Evolutionary conservation across 2,888 invertebrate species (phyloP).

Genomic region (Spatulosminthurus flaviceps): DNA sequence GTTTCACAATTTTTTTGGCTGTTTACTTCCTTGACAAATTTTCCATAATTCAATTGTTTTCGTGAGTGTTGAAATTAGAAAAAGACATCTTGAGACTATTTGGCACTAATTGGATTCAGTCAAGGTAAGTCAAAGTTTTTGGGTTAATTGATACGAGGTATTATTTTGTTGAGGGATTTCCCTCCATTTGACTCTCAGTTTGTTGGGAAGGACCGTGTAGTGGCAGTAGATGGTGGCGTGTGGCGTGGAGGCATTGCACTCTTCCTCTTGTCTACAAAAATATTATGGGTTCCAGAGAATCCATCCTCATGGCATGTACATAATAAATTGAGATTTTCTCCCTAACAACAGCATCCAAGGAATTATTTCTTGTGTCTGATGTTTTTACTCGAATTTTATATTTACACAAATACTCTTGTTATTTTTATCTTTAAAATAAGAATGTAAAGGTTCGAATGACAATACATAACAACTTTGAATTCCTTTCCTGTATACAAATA

Average conservation of each 20-base stretch:
- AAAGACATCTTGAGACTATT: neutral
- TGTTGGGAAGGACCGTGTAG: neutral
- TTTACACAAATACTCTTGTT: too few relatives aligned
- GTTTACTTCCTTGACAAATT: slow-evolving; percentile 27
- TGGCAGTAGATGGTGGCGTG: slow-evolving; percentile 30
- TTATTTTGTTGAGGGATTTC: slow-evolving; percentile 3
- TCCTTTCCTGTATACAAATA: too few relatives aligned
- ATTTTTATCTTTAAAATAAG: too few relatives aligned
- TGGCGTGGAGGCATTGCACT: slow-evolving; percentile 19
- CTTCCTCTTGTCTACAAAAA: neutral
- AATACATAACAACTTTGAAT: too few relatives aligned
- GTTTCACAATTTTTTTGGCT: slow-evolving; percentile 22
- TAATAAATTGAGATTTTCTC: too few relatives aligned
- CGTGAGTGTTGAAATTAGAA: neutral
- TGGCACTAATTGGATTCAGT: slow-evolving; percentile 14
- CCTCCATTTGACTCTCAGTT: slow-evolving; percentile 15
- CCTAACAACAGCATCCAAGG: too few relatives aligned
- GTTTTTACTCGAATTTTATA: too few relatives aligned
- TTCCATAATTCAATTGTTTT: neutral
- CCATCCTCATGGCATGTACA: too few relatives aligned
- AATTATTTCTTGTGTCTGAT: too few relatives aligned
- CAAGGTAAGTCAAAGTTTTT: slow-evolving; percentile 5
- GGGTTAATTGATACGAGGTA: neutral
- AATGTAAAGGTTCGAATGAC: too few relatives aligned
- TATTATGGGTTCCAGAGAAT: too few relatives aligned